These are phyloP conservation scores for Drosophila peninsularis DNA, from an alignment of 2,888 invertebrate species.

Conservation along the genomic window DNA sequence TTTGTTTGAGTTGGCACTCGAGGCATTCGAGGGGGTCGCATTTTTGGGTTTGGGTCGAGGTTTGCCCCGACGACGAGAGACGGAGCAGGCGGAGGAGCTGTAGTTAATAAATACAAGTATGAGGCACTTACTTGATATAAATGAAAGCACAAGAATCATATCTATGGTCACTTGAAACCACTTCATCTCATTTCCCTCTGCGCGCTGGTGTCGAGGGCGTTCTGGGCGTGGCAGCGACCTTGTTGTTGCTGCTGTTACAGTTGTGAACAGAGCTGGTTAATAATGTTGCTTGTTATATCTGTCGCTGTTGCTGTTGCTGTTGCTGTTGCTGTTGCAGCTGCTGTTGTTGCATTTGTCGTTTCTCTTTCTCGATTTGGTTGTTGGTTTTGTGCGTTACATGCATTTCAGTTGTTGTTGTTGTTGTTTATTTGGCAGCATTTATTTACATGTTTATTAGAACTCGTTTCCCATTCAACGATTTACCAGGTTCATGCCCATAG, in stretches of 20 bases:
- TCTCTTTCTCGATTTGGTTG: conserved; percentile 8
- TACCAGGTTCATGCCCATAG: conserved; percentile 16
- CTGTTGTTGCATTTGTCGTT: conserved; percentile 20
- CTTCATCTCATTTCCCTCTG: conserved; percentile 85
- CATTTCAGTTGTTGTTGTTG: conserved; percentile 44
- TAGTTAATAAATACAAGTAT: conserved; percentile 55
- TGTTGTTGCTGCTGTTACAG: conserved; percentile 56
- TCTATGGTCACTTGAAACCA: conserved; percentile 85
- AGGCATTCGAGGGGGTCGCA: conserved; percentile 26
- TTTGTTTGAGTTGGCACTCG: conserved; percentile 65
- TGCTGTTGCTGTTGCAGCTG: conserved; percentile 16
- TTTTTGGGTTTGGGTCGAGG: conserved; percentile 53
- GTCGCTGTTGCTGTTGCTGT: conserved; percentile 13
- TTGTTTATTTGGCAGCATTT: conserved; percentile 72
- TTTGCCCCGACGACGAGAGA: background rate
- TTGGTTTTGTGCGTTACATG: conserved; percentile 40
- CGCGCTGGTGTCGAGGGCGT: conserved; percentile 66
- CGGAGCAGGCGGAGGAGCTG: background rate
- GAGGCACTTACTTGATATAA: conserved; percentile 84
- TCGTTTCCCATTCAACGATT: conserved; percentile 31
- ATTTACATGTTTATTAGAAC: conserved; percentile 69
- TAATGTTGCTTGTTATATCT: conserved; percentile 33
- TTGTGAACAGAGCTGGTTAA: conserved; percentile 37
- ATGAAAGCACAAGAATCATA: conserved; percentile 85
- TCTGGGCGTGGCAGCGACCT: conserved; percentile 59